A percentile compares a stretch with the other conserved stretches of the same genome.
Evolutionary conservation across 2,888 invertebrate species (phyloP).

Genomic region (Beris chalybata): DNA sequence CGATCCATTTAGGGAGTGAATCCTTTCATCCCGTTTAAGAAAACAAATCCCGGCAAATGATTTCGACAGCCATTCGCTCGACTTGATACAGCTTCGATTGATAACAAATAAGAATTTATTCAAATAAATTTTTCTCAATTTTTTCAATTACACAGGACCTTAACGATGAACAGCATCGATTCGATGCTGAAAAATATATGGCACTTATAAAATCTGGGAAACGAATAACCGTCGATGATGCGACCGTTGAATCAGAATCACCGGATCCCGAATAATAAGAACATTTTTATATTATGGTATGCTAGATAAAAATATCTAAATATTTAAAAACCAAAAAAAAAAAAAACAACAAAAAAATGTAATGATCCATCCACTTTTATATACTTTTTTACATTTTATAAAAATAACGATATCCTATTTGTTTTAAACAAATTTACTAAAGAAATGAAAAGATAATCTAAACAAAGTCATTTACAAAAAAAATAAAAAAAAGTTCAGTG

Average conservation of each 20-base stretch:
- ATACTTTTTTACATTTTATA: conserved; percentile 4
- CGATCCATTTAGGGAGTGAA: too few species aligned
- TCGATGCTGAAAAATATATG: conserved; percentile 56
- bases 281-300: conserved; percentile 14
- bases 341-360: not conserved
- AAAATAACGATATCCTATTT: conserved; percentile 1
- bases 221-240: conserved; percentile 51
- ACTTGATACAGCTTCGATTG: too few species aligned
- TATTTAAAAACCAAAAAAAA: not conserved
- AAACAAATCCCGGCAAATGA: too few species aligned
- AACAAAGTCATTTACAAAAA: too few species aligned
- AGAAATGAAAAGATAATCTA: too few species aligned
- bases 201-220: conserved; percentile 52
- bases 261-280: conserved; percentile 43
- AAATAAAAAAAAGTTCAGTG: too few species aligned
- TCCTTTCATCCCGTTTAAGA: too few species aligned
- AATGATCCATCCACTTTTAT: not conserved
- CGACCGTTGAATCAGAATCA: conserved; percentile 47
- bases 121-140: not conserved
- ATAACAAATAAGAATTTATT: too few species aligned
- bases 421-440: too few species aligned
- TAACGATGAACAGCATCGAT: conserved; percentile 54
- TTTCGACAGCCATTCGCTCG: too few species aligned
- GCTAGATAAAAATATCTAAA: conserved; percentile 1
- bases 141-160: conserved; percentile 47